phyloP scores from a whole-genome alignment of 2,797 vertebrate genomes.

The Premnoplex brunnescens region DNA sequence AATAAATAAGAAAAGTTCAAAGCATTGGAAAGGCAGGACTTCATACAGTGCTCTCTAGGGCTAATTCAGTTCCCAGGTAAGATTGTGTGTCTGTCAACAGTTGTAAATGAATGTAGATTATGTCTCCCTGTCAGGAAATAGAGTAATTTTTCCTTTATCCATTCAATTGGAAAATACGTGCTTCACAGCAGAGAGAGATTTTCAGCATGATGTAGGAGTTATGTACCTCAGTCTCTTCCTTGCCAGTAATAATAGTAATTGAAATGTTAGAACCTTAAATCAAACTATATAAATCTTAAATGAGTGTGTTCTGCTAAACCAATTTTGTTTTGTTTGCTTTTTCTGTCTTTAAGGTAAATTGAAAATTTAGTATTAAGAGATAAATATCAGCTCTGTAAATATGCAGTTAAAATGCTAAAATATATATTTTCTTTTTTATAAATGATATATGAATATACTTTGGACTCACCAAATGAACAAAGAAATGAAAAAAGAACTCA shows the following conservation, averaged over 20 bases:
- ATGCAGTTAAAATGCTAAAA: background rate
- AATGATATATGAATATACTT: background rate
- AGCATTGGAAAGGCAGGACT: background rate
- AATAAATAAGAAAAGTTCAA: background rate
- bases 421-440: background rate
- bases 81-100: background rate
- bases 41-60: background rate
- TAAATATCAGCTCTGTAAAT: background rate
- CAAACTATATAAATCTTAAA: background rate
- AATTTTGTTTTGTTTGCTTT: background rate
- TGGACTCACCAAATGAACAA: background rate
- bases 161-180: background rate
- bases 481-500: background rate
- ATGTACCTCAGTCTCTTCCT: background rate
- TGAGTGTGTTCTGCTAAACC: background rate
- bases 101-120: background rate
- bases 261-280: background rate
- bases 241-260: background rate
- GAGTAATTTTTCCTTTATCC: background rate
- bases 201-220: background rate
- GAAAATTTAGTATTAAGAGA: background rate
- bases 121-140: background rate
- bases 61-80: background rate
- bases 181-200: background rate
- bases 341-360: background rate